Base-by-base conservation (phyloP, 2,797 vertebrate species). In the Hypotaenidia philippensis region DNA sequence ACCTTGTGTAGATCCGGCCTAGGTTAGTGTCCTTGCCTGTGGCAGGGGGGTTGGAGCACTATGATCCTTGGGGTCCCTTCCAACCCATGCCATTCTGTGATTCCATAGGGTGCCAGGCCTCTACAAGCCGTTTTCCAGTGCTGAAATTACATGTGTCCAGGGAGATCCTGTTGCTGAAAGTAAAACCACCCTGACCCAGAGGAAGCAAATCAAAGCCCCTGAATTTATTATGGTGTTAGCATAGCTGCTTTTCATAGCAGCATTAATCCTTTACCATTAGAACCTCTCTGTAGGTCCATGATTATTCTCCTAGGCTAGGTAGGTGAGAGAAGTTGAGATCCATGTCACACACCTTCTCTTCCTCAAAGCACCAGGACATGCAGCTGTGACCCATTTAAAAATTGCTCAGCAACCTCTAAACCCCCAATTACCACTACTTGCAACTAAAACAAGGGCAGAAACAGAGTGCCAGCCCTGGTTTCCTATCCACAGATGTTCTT, bases 161-260 rank as follows among this genome's bases (percentile, higher is more conserved):
- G 2, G 29, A 66, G 64, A n/a, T 29, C 9, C 23, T 87, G 50
- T 60, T 65, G 36, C 26, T 66, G 56, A 52, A 70, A 47, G 22
- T 14, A 59, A 59, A 50, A 10, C 13, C 47, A 59, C 21, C 10
- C 61, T 40, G 34, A 66, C 8, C 10, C 2, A 0, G 27, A 66
- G 11, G 70, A 36, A 61, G n/a, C 22, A n/a, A 34, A 27, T n/a
- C 21, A 34, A 77, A 65, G 8, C 17, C n/a, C 11, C 21, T 40
- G 20, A 1, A 0, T 36, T 53, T 32, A 76, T 20, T 10, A 19
- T 3, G 21, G 19, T 0, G 0, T 31, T 59, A 53, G 10, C 16
- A 13, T 23, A 38, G n/a, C 31, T n/a, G 27, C 9, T 68, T 47
- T 36, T 31, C 68, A 34, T 2, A 68, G n/a, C 23, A 81, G 44